Evolutionary conservation across 30 jellyfish, hydroid and myxozoan species (phyloP), one percentile per base, ranked within the genome.

Genomic region (Cassiopea xamachana): DNA sequence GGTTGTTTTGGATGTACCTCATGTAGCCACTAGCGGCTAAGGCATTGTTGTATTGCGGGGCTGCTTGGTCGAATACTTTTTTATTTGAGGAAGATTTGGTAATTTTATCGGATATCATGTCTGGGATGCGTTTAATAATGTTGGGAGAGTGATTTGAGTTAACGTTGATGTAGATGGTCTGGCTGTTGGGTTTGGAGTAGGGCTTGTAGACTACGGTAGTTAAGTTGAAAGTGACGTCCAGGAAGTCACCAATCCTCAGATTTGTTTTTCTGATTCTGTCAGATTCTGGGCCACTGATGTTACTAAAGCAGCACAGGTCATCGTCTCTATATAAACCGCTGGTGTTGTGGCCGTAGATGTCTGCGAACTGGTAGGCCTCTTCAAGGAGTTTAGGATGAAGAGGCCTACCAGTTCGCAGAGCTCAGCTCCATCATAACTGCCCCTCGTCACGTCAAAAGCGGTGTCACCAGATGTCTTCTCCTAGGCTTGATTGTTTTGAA

Each of bases 161-260:
- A 16, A 6, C 19, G 45, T 69, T 16, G 10, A 59, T 14, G 14
- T 69, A 39, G 48, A n/a, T 69, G 10, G 19, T 6, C 48, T 17
- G 7, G 79, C 19, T 17, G 19, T 39, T 39, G 7, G 88, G 80
- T 45, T 46, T 55, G 5, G 46, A 7, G 7, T 79, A 7, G 50
- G 80, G 80, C 17, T 6, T 4, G 8, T 13, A 48, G 16, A 8
- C 27, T n/a, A 27, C 77, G 48, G 61, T 79, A 10, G 12, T 79
- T 49, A 48, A 81, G 59, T 46, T 79, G 14, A 46, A 59, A 5
- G 77, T 55, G 46, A 46, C 82, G 1, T 46, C 77, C 16, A 79
- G 88, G 77, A 55, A 79, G 16, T 79, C 43, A 13, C 10, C 50
- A 46, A 45, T 17, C 16, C 51, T 48, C 78, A 58, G 80, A 71